These are phyloP conservation scores for Trachelipus rathkii DNA, from an alignment of 1,140 invertebrate genomes.

Conservation along the genomic window DNA sequence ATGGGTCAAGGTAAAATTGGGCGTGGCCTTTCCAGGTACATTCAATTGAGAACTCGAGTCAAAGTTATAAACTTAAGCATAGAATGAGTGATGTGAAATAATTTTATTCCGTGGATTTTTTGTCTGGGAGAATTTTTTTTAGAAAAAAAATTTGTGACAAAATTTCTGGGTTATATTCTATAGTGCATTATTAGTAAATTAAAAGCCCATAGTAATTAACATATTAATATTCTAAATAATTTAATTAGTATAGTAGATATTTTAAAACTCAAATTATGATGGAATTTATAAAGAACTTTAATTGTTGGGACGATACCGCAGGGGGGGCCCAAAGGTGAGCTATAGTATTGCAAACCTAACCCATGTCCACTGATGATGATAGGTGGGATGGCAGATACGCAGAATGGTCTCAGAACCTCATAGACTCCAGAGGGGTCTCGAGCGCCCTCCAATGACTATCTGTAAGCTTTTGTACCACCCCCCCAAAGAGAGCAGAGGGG, in stretches of 20 bases:
- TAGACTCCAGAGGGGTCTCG: not conserved
- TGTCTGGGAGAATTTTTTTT: not conserved
- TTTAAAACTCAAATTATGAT: not conserved
- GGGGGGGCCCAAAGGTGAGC: not conserved
- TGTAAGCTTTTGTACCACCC: not conserved
- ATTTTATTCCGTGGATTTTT: not conserved
- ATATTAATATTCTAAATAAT: not conserved
- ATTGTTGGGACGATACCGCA: too few relatives aligned
- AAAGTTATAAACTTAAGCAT: not conserved
- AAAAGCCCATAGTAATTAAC: not conserved
- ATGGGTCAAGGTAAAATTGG: not conserved
- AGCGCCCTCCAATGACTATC: not conserved
- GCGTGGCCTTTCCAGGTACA: not conserved
- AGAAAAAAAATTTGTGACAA: not conserved
- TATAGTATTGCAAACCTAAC: not conserved
- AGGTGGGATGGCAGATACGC: not conserved
- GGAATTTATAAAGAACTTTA: not conserved
- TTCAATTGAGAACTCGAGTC: not conserved
- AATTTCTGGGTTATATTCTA: not conserved
- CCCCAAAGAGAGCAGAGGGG: not conserved
- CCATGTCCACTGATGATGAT: not conserved
- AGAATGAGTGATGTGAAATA: not conserved
- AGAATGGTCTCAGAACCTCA: not conserved
- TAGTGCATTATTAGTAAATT: not conserved
- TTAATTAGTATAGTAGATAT: not conserved